Evolutionary conservation across 2,888 invertebrate genomes (phyloP), one percentile per base, ranked within the genome.

Genomic region (Euproctis similis): DNA sequence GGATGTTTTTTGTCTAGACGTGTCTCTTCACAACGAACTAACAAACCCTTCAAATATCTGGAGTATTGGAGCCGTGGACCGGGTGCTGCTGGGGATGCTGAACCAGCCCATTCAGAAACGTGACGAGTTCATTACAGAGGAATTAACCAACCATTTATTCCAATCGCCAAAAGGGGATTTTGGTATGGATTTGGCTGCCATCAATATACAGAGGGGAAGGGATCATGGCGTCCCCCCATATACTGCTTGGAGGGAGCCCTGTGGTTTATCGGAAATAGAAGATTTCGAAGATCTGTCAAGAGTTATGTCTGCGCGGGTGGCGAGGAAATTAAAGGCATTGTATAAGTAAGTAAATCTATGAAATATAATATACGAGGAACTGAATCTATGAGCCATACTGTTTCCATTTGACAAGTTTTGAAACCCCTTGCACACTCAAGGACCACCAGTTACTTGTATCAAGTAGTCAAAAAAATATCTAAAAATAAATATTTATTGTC

Each of bases 171-270:
- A 85, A 6, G 89, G 89, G 34, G 87, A 87, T 11, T 93, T 92
- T 48, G 93, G 96, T 0, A 90, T 96, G 87, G 96, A 96, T 61
- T 76, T 96, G 33, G 94, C 94, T 0, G 92, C 96, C 0, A 90
- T 96, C 29, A 96, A 96, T 53, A 92, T 96, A 18, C 95, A 96
- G 65, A 66, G 82, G 26, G 96, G 94, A 0, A 85, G 96, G 14
- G 96, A 96, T 62, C 96, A 96, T 59, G 96, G 96, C 1, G 84
- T 95, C 0, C 90, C 94, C 0, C 85, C 92, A 0, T 96, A 95
- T 59, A 91, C 91, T 0, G 67, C 88, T 0, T 96, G 93, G 93
- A 86, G 94, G 16, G 87, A 89, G 39, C 92, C 93, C 0, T 95
- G 95, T 58, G 92, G 93, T 0, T 64, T 94, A 1, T 87, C 89